Percentiles rank a stretch among this genome's conserved stretches.
These are phyloP conservation scores for Hartigia nigra DNA, from an alignment of 2,888 invertebrate genomes.

Conservation along the genomic window DNA sequence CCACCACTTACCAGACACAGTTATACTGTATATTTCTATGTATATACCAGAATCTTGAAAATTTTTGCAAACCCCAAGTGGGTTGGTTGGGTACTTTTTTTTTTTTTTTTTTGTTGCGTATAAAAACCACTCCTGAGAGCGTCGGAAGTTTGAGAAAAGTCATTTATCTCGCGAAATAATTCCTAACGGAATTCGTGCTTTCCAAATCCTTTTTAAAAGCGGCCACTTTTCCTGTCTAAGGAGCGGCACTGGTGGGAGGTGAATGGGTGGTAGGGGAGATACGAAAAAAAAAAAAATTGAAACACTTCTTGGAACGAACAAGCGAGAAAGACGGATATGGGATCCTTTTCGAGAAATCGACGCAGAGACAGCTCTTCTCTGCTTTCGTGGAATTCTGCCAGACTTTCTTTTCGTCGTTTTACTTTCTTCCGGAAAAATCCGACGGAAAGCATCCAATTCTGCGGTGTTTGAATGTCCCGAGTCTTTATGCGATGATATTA, in stretches of 20 bases:
- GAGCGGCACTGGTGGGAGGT: not conserved
- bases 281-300: not conserved
- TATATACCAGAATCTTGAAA: not conserved
- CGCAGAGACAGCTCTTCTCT: not conserved
- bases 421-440: not conserved
- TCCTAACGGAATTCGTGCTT: not conserved
- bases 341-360: not conserved
- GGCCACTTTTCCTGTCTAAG: not conserved
- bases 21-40: not conserved
- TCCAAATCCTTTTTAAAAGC: not conserved
- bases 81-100: not conserved
- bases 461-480: not conserved
- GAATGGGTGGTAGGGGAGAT: not conserved
- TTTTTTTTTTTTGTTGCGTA: not conserved
- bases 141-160: not conserved
- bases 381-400: not conserved
- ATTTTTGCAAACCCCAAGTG: not conserved
- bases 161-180: not conserved
- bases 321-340: not conserved
- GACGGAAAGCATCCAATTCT: not conserved
- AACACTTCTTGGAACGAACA: not conserved
- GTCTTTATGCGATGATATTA: not conserved
- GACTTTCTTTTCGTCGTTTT: not conserved
- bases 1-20: not conserved
- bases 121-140: not conserved